Evolutionary conservation across 2,797 vertebrate species (phyloP), one percentile per base, ranked within the genome.

Genomic region (Avahi laniger): DNA sequence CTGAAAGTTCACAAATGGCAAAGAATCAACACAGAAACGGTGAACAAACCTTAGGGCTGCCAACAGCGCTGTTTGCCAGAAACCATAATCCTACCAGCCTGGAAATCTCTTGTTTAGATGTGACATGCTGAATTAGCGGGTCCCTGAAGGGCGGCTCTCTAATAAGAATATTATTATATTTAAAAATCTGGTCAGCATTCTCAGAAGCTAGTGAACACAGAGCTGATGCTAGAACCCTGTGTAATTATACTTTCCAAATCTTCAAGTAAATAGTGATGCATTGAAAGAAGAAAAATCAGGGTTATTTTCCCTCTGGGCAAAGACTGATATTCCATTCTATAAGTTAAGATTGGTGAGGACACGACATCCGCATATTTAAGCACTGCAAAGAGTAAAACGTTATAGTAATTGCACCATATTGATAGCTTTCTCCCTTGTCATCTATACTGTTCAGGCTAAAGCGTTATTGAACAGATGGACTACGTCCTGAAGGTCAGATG

Each of bases 201-300:
- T 98, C 97, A 82, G 96, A 98, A 98, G 97, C 97, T 89, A 85
- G 89, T 30, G 73, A 97, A 92, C 75, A 82, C 52, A 96, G 67
- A 95, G 30, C 61, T 97, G 95, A 20, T 4, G 4, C 79, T 97
- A 83, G 89, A 92, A 72, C 22, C 41, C 28, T 52, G 15, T 48
- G n/a, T 38, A 76, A 24, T 81, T 72, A 63, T 35, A 6, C 81
- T 90, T 97, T 38, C 38, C n/a, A 88, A 33, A 73, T 50, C 48
- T 94, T 84, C 61, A 70, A 41, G 33, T 78, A 75, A 91, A 59
- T 9, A 41, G 10, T 7, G 38, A 20, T 15, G 2, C 33, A 61
- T 8, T 1, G 35, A 61, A 84, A 76, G 20, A 43, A 89, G 59
- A 26, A 63, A 76, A 89, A 57, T n/a, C 35, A 83, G 48, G 13